phyloP scores from a whole-genome alignment of 2,797 vertebrate genomes.

The Bucorvus abyssinicus region DNA sequence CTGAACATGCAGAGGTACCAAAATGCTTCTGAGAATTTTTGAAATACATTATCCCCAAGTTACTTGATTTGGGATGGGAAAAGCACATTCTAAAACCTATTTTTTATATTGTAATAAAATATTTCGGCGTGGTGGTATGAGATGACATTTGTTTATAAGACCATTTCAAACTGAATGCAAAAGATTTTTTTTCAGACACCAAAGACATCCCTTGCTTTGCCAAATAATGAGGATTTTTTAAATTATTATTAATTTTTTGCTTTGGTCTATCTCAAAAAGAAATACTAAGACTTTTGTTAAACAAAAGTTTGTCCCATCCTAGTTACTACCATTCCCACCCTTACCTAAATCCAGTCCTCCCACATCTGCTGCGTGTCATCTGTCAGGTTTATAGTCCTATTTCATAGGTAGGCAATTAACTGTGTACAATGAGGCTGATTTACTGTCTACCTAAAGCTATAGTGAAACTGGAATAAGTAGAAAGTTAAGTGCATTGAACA shows the following conservation, averaged over 20 bases:
- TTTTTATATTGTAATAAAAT: not conserved
- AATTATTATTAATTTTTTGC: not conserved
- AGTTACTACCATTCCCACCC: not conserved
- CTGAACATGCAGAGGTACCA: not conserved
- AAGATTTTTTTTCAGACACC: not conserved
- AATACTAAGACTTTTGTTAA: not conserved
- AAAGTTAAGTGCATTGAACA: constrained; percentile 32
- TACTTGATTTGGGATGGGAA: not conserved
- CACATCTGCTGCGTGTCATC: not conserved
- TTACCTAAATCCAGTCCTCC: not conserved
- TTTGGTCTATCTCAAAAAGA: not conserved
- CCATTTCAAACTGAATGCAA: not conserved
- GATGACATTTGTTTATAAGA: not conserved
- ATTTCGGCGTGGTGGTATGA: not conserved
- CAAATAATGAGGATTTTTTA: not conserved
- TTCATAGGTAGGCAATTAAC: constrained; percentile 17
- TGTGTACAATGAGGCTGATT: constrained; percentile 19
- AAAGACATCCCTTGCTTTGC: not conserved
- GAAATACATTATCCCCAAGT: not conserved
- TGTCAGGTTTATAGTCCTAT: constrained; percentile 13
- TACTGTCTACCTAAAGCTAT: constrained; percentile 35
- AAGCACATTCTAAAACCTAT: not conserved
- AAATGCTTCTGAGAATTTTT: not conserved
- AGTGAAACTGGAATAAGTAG: constrained; percentile 19
- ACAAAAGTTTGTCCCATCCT: not conserved